phyloP scores from a whole-genome alignment of 2,113 vertebrate genomes.

The Chaetodon auriga region DNA sequence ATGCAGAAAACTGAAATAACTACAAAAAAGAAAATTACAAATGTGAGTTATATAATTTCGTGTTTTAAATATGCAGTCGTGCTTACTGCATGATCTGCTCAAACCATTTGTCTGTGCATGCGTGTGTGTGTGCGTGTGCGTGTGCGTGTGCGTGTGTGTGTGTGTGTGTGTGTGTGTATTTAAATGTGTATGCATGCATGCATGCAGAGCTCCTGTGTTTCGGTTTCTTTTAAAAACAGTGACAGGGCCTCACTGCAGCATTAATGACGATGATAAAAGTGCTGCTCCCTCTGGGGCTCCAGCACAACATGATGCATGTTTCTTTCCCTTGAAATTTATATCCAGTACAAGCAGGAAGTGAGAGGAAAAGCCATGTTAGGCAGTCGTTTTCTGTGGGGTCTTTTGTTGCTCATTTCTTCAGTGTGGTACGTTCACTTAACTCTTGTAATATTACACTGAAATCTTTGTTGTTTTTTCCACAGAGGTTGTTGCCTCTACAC shows the following conservation, averaged over 20 bases:
- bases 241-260: constrained; percentile 56
- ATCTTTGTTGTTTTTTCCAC: constrained; percentile 18
- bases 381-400: constrained; percentile 48
- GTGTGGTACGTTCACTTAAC: constrained; percentile 17
- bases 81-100: constrained; percentile 9
- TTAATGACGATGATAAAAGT: constrained; percentile 70
- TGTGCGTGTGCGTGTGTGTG: too few species aligned
- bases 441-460: constrained; percentile 11
- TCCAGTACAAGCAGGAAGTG: constrained; percentile 46
- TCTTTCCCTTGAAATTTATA: constrained; percentile 63
- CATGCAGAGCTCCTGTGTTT: constrained; percentile 56
- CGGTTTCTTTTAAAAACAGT: constrained; percentile 67
- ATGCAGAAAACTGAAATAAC: constrained; percentile 7
- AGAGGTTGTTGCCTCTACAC: constrained; percentile 24
- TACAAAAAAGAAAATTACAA: constrained; percentile 17
- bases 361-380: constrained; percentile 66
- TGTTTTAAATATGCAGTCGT: constrained; percentile 3
- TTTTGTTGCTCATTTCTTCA: not conserved
- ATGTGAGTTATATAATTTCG: constrained; percentile 1
- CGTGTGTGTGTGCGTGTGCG: not conserved
- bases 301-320: constrained; percentile 70
- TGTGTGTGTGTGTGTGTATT: constrained; percentile 20
- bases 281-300: constrained; percentile 60
- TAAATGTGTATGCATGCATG: constrained; percentile 12
- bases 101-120: not conserved